Evolutionary conservation across 1,140 invertebrate species (phyloP).

Genomic region (Gryllus bimaculatus): DNA sequence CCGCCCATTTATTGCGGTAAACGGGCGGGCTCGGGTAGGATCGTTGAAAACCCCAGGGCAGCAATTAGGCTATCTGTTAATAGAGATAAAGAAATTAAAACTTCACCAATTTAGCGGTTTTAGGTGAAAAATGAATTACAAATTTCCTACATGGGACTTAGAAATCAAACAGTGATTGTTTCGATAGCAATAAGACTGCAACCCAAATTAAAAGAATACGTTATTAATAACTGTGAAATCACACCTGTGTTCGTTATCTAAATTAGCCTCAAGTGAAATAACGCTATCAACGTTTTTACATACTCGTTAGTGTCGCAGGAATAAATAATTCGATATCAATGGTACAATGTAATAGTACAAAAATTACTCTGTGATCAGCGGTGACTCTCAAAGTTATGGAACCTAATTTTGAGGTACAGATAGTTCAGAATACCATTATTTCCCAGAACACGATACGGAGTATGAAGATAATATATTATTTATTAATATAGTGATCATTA

Average conservation of each 20-base stretch:
- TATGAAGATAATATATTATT: too few relatives aligned
- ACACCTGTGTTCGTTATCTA: background rate
- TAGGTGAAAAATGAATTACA: background rate
- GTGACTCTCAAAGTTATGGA: too few relatives aligned
- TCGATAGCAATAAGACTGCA: background rate
- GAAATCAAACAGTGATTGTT: background rate
- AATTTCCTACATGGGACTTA: background rate
- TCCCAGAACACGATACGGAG: too few relatives aligned
- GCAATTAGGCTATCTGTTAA: background rate
- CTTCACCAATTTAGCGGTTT: background rate
- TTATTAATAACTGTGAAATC: slow-evolving; percentile 1
- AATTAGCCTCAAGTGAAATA: background rate
- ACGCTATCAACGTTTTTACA: too few relatives aligned
- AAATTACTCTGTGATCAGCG: too few relatives aligned
- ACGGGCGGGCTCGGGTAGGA: background rate
- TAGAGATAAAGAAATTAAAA: background rate
- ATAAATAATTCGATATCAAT: too few relatives aligned
- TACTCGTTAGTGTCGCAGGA: too few relatives aligned
- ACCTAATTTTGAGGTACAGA: too few relatives aligned
- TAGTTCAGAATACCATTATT: too few relatives aligned
- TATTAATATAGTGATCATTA: too few relatives aligned
- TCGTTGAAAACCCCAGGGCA: background rate
- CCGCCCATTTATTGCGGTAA: background rate
- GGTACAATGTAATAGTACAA: too few relatives aligned
- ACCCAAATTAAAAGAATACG: background rate